These are phyloP conservation scores for Acinonyx jubatus DNA, from an alignment of 2,113 vertebrate species.

Conservation along the genomic window DNA sequence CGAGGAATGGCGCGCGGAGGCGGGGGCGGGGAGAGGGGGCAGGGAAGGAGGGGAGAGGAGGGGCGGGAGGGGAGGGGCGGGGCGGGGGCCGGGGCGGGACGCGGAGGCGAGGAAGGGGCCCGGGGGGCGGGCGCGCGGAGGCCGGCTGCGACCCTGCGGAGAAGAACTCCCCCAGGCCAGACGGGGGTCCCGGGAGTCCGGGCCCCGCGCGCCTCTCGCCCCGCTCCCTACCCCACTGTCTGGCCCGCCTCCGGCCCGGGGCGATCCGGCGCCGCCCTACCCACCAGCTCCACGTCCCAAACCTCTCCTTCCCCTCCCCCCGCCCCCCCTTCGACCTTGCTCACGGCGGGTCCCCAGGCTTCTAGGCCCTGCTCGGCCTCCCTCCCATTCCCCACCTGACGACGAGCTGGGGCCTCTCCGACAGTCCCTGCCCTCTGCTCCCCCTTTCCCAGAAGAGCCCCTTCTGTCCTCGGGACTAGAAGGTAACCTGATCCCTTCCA, in stretches of 20 bases:
- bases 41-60: not conserved
- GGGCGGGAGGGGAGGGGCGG: not conserved
- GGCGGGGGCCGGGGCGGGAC: not conserved
- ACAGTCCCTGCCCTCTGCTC: not conserved
- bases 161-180: not conserved
- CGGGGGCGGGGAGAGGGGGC: not conserved
- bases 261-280: not conserved
- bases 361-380: not conserved
- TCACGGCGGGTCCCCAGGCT: not conserved
- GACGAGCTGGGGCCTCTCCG: not conserved
- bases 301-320: not conserved
- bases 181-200: not conserved
- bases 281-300: not conserved
- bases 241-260: not conserved
- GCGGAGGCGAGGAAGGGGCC: not conserved
- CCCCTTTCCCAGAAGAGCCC: not conserved
- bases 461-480: not conserved
- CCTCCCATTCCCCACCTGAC: rapidly evolving
- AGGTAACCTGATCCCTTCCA: slow-evolving; percentile 37
- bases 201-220: not conserved
- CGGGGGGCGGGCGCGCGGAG: not conserved
- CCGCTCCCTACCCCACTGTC: too few relatives aligned
- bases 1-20: slow-evolving; percentile 36
- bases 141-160: not conserved
- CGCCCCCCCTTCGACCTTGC: too few relatives aligned